Evolutionary conservation across 2,888 invertebrate genomes (phyloP), one percentile per base, ranked within the genome.

Genomic region (Pseudococcus longispinus): DNA sequence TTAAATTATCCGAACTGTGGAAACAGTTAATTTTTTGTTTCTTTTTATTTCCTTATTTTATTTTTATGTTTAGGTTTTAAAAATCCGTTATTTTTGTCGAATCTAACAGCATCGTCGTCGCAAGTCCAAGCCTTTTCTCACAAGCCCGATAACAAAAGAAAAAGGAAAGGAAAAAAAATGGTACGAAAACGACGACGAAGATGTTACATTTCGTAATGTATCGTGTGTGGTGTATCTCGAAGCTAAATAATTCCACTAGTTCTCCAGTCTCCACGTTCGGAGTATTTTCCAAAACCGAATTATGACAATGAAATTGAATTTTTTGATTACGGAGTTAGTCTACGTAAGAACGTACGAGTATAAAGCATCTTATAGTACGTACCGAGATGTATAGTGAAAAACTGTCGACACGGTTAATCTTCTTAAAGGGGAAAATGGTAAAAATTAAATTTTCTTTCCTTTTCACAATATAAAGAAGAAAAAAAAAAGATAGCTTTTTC

Each of bases 401-500:
- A 23, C 60, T 60, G 60, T 60, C 29, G 60, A 84, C 84, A 51
- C 29, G 51, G 55, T 84, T 84, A 84, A 84, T 84, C 84, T 84
- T 55, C 84, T 84, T 84, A 84, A 55, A 84, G 84, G 55, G 82
- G 60, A 84, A 60, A 84, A 84, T 84, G 84, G 84, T 84, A 84
- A 84, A 84, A 84, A 84, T 84, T 84, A 84, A 84, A 84, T 84
- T 84, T 84, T 84, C 84, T 42, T 84, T 55, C 23, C 51, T 51
- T 55, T 84, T 84, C 60, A 55, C 51, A 55, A 83, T 20, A 55
- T 1, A n/a, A 42, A 20, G 29, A 51, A 51, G n/a, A 77, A 3
- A 32, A 32, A 77, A 42, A 32, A 77, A 42, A 9, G 37, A 77
- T 32, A 83, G 37, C 77, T 42, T 80, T 80, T 80, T 80, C 42